Percentiles rank a stretch among this genome's conserved stretches.
These are phyloP conservation scores for Maniola jurtina DNA, from an alignment of 1,140 invertebrate genomes.

Conservation along the genomic window DNA sequence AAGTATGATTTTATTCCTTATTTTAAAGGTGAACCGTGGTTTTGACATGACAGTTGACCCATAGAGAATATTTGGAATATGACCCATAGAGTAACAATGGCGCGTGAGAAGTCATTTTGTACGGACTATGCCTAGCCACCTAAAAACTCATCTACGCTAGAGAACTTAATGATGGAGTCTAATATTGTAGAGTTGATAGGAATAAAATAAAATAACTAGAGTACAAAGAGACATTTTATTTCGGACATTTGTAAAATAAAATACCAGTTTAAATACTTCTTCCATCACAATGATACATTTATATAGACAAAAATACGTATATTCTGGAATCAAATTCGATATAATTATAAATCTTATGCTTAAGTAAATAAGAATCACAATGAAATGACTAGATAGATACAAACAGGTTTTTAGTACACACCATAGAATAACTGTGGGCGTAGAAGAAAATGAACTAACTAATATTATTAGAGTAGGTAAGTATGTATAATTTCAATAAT, in stretches of 20 bases:
- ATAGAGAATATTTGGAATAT: no score
- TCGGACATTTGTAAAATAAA: conserved; percentile 73
- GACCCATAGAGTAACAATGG: no score
- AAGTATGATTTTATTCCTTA: no score
- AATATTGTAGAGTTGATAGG: background rate
- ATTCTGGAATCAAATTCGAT: conserved; percentile 71
- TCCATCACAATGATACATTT: conserved; percentile 64
- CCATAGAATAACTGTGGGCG: conserved; percentile 57
- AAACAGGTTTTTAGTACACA: conserved; percentile 43
- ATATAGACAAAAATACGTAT: conserved; percentile 75
- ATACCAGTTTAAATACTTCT: conserved; percentile 66
- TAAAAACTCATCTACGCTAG: no score
- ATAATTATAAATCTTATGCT: conserved; percentile 54
- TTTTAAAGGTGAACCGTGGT: no score
- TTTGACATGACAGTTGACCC: no score
- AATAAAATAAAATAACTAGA: conserved; percentile 45
- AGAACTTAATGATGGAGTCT: no score
- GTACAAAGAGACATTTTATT: conserved; percentile 73
- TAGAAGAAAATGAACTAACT: conserved; percentile 24
- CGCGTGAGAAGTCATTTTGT: no score
- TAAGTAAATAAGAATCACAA: conserved; percentile 45
- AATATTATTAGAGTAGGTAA: conserved; percentile 12
- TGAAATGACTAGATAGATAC: conserved; percentile 42
- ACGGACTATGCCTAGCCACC: no score
- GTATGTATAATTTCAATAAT: conserved; percentile 2